phyloP scores from a whole-genome alignment of 2,797 vertebrate genomes.

The Oreochromis grahami region DNA sequence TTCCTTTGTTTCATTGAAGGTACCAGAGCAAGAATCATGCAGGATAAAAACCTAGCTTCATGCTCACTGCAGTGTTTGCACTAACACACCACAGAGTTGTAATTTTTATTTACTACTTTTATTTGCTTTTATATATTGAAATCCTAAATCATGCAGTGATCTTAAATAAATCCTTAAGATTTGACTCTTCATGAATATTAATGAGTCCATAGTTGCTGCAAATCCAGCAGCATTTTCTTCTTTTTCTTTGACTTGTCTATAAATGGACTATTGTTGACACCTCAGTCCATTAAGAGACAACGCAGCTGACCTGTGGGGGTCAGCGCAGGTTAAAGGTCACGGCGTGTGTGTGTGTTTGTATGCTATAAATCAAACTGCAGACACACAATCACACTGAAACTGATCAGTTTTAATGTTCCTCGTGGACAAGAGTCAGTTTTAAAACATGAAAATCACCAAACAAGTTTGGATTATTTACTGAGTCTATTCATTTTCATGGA shows the following conservation, averaged over 20 bases:
- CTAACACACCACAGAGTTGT: neutral
- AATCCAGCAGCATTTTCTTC: neutral
- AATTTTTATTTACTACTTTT: neutral
- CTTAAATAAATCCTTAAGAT: neutral
- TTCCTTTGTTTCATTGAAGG: neutral
- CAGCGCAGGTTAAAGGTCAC: neutral
- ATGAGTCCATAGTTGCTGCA: neutral
- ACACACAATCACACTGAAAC: neutral
- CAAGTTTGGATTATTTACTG: neutral
- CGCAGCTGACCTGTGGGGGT: neutral
- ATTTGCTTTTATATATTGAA: neutral
- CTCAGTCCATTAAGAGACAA: neutral
- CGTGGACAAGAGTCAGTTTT: neutral
- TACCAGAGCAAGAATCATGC: neutral
- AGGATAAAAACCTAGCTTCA: neutral
- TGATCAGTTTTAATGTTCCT: neutral
- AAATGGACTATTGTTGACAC: neutral
- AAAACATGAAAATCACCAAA: neutral
- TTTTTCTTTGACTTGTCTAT: neutral
- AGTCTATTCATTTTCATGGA: too few relatives aligned
- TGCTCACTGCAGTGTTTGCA: neutral
- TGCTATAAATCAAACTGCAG: neutral
- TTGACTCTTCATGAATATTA: neutral
- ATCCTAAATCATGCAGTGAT: neutral
- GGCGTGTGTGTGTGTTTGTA: neutral